Evolutionary conservation across 2,888 invertebrate species (phyloP).

Genomic region (Acanthosepion lycidas): DNA sequence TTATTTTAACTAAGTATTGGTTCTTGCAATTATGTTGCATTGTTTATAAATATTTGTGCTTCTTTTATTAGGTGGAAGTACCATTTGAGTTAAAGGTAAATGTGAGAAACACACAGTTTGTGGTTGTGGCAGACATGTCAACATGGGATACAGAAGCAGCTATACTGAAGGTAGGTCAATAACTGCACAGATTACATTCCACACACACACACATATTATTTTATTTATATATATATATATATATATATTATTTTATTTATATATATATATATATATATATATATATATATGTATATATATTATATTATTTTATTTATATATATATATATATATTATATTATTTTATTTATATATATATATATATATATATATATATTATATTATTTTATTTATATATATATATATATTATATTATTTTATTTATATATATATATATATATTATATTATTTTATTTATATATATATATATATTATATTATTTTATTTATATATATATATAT

Average conservation of each 20-base stretch:
- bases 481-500: too few species aligned
- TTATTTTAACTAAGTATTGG: too few species aligned
- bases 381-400: accelerated
- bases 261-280: neutral
- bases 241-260: too few species aligned
- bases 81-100: slow-evolving; percentile 91
- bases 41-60: neutral
- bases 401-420: too few species aligned
- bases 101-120: slow-evolving; percentile 94
- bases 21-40: neutral
- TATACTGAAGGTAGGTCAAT: slow-evolving; percentile 80
- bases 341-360: too few species aligned
- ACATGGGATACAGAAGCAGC: slow-evolving; percentile 93
- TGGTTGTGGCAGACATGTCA: slow-evolving; percentile 92
- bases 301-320: too few species aligned
- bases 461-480: too few species aligned
- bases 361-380: neutral
- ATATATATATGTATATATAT: neutral
- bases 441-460: too few species aligned
- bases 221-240: too few species aligned
- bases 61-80: slow-evolving; percentile 60
- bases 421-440: neutral
- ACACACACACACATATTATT: too few species aligned
- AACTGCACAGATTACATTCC: neutral
- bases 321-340: too few species aligned